phyloP scores from a whole-genome alignment of 2,113 vertebrate species.

The Phodopus roborovskii region DNA sequence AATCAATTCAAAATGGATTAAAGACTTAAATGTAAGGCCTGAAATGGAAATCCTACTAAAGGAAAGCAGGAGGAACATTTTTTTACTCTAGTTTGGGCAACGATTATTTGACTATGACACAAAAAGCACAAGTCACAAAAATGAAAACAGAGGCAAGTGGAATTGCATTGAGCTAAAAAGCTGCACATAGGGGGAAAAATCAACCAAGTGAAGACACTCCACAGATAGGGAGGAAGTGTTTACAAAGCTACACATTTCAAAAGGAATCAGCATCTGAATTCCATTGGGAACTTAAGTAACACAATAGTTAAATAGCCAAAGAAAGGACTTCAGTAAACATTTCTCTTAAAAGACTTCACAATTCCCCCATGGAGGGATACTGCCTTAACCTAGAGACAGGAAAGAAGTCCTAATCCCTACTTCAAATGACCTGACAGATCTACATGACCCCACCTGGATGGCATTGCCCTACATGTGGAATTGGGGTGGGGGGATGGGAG shows the following conservation, averaged over 20 bases:
- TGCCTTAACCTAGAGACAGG: no score
- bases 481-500: no score
- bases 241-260: background rate
- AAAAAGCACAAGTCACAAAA: background rate
- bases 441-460: no score
- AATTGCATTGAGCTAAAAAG: background rate
- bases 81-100: background rate
- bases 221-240: background rate
- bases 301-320: background rate
- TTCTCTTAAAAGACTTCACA: background rate
- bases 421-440: no score
- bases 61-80: background rate
- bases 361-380: no score
- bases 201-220: background rate
- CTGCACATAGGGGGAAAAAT: background rate
- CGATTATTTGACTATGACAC: background rate
- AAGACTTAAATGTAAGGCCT: background rate
- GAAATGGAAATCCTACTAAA: background rate
- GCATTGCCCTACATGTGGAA: no score
- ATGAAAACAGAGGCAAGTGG: background rate
- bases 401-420: no score
- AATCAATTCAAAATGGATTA: background rate
- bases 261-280: background rate
- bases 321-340: background rate
- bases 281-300: background rate